Evolutionary conservation across 2,888 invertebrate species (phyloP), one percentile per base, ranked within the genome.

Genomic region (Nomada ferruginata): DNA sequence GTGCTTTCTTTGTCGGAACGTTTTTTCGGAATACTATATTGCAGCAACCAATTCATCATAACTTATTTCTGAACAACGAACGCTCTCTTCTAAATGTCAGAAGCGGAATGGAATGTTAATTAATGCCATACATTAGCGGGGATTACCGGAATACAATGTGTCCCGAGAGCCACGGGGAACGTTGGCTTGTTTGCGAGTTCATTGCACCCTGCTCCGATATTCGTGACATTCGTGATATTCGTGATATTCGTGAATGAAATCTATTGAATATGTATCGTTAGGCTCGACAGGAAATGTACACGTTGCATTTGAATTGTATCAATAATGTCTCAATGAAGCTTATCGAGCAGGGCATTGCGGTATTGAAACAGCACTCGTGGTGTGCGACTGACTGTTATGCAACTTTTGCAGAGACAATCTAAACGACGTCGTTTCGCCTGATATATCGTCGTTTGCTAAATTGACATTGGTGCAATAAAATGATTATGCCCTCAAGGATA

Each of bases 41-140:
- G 36, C 36, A 7, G 36, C 36, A 7, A 36, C 36, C 36, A 36
- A 36, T 79, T 50, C 76, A 29, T 81, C 66, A 71, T 83, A 76
- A 84, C 79, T 69, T 73, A 74, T 82, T 84, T 23, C 69, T 26
- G 9, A 20, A 71, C 68, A 74, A 52, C 74, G 70, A 73, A 84
- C 59, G 60, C 29, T 60, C 57, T 61, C 20, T 26, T 59, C 53
- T 47, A 68, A 81, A 81, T 26, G 74, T 73, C 73, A 53, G 44
- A 20, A 61, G 15, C 59, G n/a, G 65, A 73, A 50, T 36, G 76
- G 79, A 87, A 85, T 76, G 71, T 53, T 87, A 87, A 89, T 89
- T 82, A 85, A 89, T 85, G 83, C 76, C 85, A 82, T 85, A 82
- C 71, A 88, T 85, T 84, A 82, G 70, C 61, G 71, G 7, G 36